Evolutionary conservation across 2,888 invertebrate genomes (phyloP), one percentile per base, ranked within the genome.

Genomic region (Agrilus mali): DNA sequence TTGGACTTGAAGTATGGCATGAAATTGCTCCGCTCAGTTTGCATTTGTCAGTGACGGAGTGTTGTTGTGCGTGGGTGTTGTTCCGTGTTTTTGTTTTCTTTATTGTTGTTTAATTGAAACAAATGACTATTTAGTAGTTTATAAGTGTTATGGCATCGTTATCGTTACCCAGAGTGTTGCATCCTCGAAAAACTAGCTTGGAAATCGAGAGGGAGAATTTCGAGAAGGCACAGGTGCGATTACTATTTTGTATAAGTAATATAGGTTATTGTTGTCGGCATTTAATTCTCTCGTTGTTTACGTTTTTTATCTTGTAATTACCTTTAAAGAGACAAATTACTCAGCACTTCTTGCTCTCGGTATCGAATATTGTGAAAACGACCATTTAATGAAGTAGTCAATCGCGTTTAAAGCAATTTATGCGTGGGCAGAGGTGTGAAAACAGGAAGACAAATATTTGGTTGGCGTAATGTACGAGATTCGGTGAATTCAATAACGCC

Each of bases 121-220:
- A 27, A 27, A 27, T 22, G 35, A 16, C 35, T 35, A 15, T 35
- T 35, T 15, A 15, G 2, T 35, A 35, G n/a, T 35, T n/a, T 35
- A 2, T 27, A 27, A 27, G 27, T 27, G 36, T 8, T 38, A 83
- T 84, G 83, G 79, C 82, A 69, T 82, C 82, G 53, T 66, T 82
- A 61, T 82, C 82, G 36, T 66, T 82, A 55, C 82, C 81, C 33
- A 71, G 80, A 58, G 82, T 82, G 50, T 68, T 82, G 48, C 82
- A 83, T 61, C 77, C 78, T 53, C 76, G 82, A 62, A 84, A 82
- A 69, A 81, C 82, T 50, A 83, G 81, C 60, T 65, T 84, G 60
- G 84, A 85, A 62, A 74, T 80, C 52, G 86, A 86, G 65, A 74
- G 84, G 43, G 87, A 88, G 65, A 81, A 82, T 57, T 88, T 87